Conservation (phyloP, 2,113 vertebrate genomes). For the Arenaria interpres region DNA sequence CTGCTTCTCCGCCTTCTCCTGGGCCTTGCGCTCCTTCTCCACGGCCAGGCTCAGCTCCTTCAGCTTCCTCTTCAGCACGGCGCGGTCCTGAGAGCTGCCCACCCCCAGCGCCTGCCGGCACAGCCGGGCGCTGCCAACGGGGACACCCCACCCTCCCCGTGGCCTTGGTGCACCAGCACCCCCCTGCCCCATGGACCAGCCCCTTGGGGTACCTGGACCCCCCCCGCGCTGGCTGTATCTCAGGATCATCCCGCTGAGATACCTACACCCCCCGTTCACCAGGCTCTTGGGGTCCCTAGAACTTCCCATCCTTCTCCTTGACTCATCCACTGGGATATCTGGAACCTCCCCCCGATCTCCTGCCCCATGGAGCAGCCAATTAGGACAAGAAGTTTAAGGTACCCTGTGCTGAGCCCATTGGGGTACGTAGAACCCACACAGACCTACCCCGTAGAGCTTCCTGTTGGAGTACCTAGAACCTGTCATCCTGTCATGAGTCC, state of each 20-base stretch:
- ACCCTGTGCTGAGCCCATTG: not conserved
- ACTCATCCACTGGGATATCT: not conserved
- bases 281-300: not conserved
- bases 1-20: conserved; percentile 85
- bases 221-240: not conserved
- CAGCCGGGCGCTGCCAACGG: not conserved
- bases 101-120: conserved; percentile 82
- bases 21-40: conserved; percentile 85
- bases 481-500: not conserved
- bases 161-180: not conserved
- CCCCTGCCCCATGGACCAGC: not conserved
- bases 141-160: fast-evolving
- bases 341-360: not conserved
- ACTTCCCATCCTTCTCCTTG: not conserved
- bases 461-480: not conserved
- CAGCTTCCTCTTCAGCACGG: conserved; percentile 82
- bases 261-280: not conserved
- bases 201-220: not conserved
- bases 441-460: not conserved
- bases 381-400: not conserved
- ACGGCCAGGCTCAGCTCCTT: conserved; percentile 82
- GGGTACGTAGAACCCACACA: not conserved
- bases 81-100: conserved; percentile 82
- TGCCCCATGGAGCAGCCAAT: not conserved
- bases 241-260: not conserved